phyloP scores from a whole-genome alignment of 2,888 invertebrate species.

The Gasteruption jaculator region DNA sequence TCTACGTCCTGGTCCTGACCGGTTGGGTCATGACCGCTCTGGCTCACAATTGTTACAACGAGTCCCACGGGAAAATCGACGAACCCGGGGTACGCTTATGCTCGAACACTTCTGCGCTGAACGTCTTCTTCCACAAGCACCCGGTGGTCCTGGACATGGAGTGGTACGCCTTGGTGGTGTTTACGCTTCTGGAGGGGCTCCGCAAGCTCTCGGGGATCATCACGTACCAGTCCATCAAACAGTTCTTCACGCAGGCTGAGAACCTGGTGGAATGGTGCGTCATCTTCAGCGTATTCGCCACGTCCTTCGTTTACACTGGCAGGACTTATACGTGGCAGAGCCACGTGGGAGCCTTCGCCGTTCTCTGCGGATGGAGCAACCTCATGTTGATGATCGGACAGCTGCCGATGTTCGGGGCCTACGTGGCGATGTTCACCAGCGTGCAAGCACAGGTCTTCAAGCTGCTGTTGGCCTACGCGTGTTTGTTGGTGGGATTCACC shows the following conservation, averaged over 20 bases:
- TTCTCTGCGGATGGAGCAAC: constrained; percentile 82
- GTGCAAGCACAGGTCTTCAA: constrained; percentile 85
- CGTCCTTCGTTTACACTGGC: constrained; percentile 77
- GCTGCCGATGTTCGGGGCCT: constrained; percentile 81
- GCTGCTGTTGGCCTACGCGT: constrained; percentile 79
- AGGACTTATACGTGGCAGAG: constrained; percentile 79
- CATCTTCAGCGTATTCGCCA: constrained; percentile 76
- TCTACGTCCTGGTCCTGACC: constrained; percentile 77
- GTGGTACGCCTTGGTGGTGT: constrained; percentile 76
- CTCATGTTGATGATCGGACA: constrained; percentile 90
- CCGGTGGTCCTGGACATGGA: constrained; percentile 77
- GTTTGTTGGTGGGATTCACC: constrained; percentile 79
- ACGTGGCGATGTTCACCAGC: constrained; percentile 87
- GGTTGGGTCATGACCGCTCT: constrained; percentile 76
- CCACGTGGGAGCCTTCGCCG: constrained; percentile 81
- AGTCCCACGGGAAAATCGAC: constrained; percentile 62
- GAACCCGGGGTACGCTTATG: constrained; percentile 60
- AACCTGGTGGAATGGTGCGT: constrained; percentile 87
- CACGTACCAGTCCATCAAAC: constrained; percentile 75
- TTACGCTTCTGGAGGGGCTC: constrained; percentile 75
- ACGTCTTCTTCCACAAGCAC: constrained; percentile 70
- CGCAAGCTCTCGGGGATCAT: constrained; percentile 78
- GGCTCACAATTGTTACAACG: constrained; percentile 80
- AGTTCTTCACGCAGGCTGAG: constrained; percentile 78
- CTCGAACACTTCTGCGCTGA: constrained; percentile 65